phyloP scores from a whole-genome alignment of 2,113 vertebrate species.

The Colistium nudipinnis region DNA sequence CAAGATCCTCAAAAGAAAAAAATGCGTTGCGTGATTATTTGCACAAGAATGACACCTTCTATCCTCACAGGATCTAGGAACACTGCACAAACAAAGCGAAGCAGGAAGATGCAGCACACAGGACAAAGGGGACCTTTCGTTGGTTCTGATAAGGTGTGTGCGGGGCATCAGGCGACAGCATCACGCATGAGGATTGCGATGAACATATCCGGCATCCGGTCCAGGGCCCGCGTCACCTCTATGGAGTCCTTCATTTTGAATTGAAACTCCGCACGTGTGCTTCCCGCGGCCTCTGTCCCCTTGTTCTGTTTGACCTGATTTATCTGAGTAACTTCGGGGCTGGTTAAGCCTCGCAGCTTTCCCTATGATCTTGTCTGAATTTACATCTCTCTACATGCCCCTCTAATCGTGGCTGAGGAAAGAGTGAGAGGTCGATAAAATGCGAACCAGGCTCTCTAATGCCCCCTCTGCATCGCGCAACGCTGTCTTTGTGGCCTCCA shows the following conservation, averaged over 20 bases:
- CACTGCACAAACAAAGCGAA: no score
- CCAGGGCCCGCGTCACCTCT: background rate
- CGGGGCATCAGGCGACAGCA: no score
- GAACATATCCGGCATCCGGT: background rate
- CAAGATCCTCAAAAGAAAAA: background rate
- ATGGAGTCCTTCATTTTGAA: slow-evolving; percentile 17
- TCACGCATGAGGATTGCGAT: no score
- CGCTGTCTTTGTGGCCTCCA: slow-evolving; percentile 43
- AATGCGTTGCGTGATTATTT: background rate
- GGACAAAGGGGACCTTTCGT: no score
- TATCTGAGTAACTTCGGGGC: slow-evolving; percentile 59
- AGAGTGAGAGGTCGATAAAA: slow-evolving; percentile 71
- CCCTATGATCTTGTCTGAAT: slow-evolving; percentile 74
- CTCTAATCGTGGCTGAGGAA: slow-evolving; percentile 65
- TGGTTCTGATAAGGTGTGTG: no score
- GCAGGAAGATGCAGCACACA: background rate
- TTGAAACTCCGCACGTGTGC: slow-evolving; percentile 8
- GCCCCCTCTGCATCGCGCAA: slow-evolving; percentile 44
- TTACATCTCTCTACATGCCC: slow-evolving; percentile 71
- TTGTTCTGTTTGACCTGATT: slow-evolving; percentile 68
- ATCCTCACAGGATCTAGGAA: background rate
- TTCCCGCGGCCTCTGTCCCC: slow-evolving; percentile 42
- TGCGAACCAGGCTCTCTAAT: slow-evolving; percentile 61
- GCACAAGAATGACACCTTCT: background rate
- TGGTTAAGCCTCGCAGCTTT: slow-evolving; percentile 63